Base-by-base conservation (phyloP, 1,140 invertebrate genomes). In the Diorhabda sublineata region DNA sequence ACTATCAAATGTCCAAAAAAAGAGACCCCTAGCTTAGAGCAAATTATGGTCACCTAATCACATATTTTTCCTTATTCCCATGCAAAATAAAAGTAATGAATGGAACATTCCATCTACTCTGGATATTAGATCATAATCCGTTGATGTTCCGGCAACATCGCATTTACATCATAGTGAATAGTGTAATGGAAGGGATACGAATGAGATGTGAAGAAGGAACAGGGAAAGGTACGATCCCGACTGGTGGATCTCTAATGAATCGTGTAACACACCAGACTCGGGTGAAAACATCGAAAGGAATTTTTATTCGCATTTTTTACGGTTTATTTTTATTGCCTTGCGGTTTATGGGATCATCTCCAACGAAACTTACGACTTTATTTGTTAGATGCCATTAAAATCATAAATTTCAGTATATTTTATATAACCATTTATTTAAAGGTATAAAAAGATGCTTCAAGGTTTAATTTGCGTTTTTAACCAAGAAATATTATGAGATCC, bases 271-370 rank as follows among this genome's bases (percentile, higher is more conserved):
- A 52, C 47, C 47, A 52, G 47, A 52, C 6, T 52, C 47, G 47
- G 47, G n/a, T n/a, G 47, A 52, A 52, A 52, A 52, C 47, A 52
- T 52, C 3, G 47, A 52, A 52, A 52, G 47, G 47, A 52, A 52
- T 52, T 52, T 52, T 52, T 52, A 52, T 52, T 52, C 47, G 47
- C 47, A n/a, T 52, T 52, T 52, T 52, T 52, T 52, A 52, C 47
- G n/a, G 47, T 52, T 52, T 52, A 52, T 52, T 52, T 6, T 52
- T 52, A 52, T 52, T 52, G 47, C 47, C 47, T 6, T 52, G 47
- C 47, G 47, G 47, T 52, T 52, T 52, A 52, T 52, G 4, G 47
- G 47, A 52, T 52, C 47, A 52, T 52, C n/a, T n/a, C 47, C 47
- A n/a, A 4, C 4, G 47, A n/a, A 52, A 52, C 47, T 52, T 52